Evolutionary conservation across 2,797 vertebrate genomes (phyloP).

Genomic region (Cebuella pygmaea): DNA sequence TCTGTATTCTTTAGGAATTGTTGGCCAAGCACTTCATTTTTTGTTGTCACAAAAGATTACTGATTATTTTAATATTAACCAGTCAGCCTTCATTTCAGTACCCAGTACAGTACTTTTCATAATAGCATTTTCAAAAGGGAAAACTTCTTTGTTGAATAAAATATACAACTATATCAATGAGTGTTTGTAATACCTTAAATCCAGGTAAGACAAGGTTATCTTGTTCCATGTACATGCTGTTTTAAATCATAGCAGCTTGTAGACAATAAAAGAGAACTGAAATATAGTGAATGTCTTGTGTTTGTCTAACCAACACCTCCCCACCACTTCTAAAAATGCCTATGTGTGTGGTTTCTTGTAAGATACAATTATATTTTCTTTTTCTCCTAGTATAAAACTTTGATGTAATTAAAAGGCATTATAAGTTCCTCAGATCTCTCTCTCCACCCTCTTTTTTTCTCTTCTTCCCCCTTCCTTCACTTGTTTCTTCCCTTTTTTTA

Average conservation of each 20-base stretch:
- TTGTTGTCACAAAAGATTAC: slow-evolving; percentile 81
- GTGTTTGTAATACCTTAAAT: not conserved
- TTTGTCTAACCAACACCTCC: not conserved
- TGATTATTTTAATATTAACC: slow-evolving; percentile 77
- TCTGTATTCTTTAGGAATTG: slow-evolving; percentile 80
- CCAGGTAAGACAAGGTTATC: not conserved
- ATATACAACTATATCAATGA: not conserved
- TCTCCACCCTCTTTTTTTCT: not conserved
- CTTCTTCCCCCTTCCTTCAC: too few species aligned
- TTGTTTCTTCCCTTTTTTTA: not conserved
- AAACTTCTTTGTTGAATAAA: slow-evolving; percentile 55
- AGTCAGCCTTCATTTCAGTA: slow-evolving; percentile 59
- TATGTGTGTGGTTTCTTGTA: not conserved
- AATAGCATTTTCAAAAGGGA: slow-evolving; percentile 1
- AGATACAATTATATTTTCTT: not conserved
- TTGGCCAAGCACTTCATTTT: slow-evolving; percentile 63
- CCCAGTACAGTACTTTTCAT: not conserved
- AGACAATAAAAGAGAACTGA: not conserved
- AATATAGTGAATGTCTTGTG: not conserved
- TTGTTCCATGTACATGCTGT: not conserved
- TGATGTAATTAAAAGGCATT: not conserved
- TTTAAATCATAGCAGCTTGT: not conserved
- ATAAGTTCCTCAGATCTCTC: not conserved
- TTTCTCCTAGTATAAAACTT: not conserved
- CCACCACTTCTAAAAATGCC: not conserved